Conservation (phyloP, 2,888 invertebrate genomes). For the Agrochola lychnidis region DNA sequence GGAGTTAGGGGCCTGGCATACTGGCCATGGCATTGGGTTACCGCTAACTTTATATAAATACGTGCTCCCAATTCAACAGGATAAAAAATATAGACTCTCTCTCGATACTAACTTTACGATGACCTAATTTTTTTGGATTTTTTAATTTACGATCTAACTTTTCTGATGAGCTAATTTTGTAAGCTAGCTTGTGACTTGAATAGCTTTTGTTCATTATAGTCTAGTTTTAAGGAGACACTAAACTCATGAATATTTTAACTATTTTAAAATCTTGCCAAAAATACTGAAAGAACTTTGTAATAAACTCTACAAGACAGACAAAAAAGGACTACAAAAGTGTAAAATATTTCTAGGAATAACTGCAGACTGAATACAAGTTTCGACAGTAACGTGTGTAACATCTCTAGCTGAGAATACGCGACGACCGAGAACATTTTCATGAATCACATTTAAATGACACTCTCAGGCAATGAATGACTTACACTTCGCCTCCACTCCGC, state of each 20-base stretch:
- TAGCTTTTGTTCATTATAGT: slow-evolving; percentile 35
- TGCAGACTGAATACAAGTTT: slow-evolving; percentile 16
- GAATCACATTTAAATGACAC: slow-evolving; percentile 79
- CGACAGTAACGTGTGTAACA: slow-evolving; percentile 55
- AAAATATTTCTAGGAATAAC: slow-evolving; percentile 32
- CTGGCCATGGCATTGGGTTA: slow-evolving; percentile 31
- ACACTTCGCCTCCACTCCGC: slow-evolving; percentile 70
- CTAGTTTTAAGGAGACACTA: slow-evolving; percentile 8
- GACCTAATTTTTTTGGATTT: slow-evolving; percentile 35
- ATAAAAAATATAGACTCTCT: slow-evolving; percentile 34
- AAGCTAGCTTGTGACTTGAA: slow-evolving; percentile 26
- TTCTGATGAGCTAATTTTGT: slow-evolving; percentile 47
- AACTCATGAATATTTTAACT: neutral
- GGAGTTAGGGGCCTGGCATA: slow-evolving; percentile 62
- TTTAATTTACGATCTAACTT: slow-evolving; percentile 47
- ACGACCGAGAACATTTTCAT: slow-evolving; percentile 74
- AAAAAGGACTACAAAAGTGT: slow-evolving; percentile 12
- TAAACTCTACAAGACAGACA: slow-evolving; percentile 1
- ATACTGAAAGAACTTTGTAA: neutral
- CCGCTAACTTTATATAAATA: slow-evolving; percentile 47
- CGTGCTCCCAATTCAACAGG: slow-evolving; percentile 2
- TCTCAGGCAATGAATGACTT: slow-evolving; percentile 76
- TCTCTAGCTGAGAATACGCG: slow-evolving; percentile 57
- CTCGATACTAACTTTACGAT: slow-evolving; percentile 9
- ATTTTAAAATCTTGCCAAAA: neutral